Percentiles rank a stretch among this genome's conserved stretches.
phyloP scores from a whole-genome alignment of 2,113 vertebrate genomes.

The Otus sunia region DNA sequence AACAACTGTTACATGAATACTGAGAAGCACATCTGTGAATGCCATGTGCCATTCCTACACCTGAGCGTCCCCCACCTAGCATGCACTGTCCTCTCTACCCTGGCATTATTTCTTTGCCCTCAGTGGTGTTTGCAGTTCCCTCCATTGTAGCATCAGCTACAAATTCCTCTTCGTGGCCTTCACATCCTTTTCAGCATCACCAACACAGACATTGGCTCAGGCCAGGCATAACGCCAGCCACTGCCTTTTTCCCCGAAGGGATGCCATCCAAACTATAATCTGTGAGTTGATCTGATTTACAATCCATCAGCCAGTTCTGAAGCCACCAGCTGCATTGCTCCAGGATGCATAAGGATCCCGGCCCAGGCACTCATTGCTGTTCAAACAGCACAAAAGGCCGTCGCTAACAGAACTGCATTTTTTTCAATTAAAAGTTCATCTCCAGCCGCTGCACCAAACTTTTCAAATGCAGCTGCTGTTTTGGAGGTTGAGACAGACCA shows the following conservation, averaged over 20 bases:
- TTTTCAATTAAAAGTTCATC: not conserved
- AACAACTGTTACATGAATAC: not conserved
- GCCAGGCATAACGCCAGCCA: accelerated
- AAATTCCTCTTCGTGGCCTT: not conserved
- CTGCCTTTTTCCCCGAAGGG: not conserved
- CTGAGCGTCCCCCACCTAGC: not conserved
- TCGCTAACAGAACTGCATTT: not conserved
- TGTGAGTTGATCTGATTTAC: not conserved
- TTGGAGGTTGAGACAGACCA: not conserved
- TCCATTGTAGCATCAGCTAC: not conserved
- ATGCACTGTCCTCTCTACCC: not conserved
- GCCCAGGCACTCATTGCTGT: not conserved
- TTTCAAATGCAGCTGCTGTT: not conserved
- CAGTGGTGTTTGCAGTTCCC: not conserved
- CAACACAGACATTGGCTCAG: not conserved
- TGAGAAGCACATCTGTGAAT: not conserved
- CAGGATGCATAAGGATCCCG: not conserved
- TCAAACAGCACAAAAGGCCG: not conserved
- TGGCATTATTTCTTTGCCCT: not conserved
- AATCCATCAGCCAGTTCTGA: not conserved
- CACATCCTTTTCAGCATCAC: not conserved
- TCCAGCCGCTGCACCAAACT: not conserved
- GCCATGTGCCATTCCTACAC: not conserved
- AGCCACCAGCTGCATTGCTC: not conserved
- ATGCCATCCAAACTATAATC: not conserved